Evolutionary conservation across 2,113 vertebrate species (phyloP).

Genomic region (Gallinago media): DNA sequence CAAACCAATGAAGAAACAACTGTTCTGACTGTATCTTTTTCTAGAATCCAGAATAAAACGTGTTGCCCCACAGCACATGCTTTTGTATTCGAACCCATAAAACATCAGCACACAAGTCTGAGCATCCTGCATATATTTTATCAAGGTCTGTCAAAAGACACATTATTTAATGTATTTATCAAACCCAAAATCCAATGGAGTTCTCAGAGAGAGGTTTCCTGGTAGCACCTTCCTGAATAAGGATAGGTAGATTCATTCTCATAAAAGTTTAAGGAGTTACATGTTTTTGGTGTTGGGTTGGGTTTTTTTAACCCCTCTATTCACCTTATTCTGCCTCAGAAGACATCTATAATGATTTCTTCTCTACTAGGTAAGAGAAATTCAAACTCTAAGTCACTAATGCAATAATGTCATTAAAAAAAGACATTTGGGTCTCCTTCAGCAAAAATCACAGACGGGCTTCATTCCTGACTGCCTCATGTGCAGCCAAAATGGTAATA

Average conservation of each 20-base stretch:
- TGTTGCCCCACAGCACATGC: not conserved
- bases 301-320: not conserved
- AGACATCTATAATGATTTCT: not conserved
- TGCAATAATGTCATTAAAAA: constrained; percentile 22
- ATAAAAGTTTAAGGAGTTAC: not conserved
- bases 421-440: constrained; percentile 55
- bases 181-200: not conserved
- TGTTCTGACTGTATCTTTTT: not conserved
- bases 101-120: not conserved
- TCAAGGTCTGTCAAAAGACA: not conserved
- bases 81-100: not conserved
- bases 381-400: constrained; percentile 14
- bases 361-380: not conserved
- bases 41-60: not conserved
- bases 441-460: constrained; percentile 9
- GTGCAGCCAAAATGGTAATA: constrained; percentile 55
- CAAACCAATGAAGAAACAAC: not conserved
- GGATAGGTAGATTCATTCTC: not conserved
- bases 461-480: constrained; percentile 10
- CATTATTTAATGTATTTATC: not conserved
- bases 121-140: not conserved
- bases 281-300: not conserved
- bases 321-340: not conserved
- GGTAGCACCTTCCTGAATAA: not conserved
- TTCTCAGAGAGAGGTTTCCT: not conserved